Conservation (phyloP, 2,888 invertebrate genomes). For the Carcina quercana region DNA sequence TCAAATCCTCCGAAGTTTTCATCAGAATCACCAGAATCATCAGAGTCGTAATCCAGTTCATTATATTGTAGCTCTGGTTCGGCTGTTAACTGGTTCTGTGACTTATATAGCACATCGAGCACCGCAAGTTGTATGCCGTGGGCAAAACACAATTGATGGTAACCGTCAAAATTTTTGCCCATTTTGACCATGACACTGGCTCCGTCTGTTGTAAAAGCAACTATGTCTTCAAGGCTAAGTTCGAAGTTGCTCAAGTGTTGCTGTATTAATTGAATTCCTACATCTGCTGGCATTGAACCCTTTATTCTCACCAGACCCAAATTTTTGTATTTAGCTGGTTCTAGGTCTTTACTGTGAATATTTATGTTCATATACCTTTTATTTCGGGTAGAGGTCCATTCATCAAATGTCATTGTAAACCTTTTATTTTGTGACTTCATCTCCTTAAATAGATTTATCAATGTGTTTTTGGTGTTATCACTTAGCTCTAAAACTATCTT, state of each 20-base stretch:
- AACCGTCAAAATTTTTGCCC: slow-evolving; percentile 3
- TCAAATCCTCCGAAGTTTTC: slow-evolving; percentile 3
- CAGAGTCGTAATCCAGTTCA: slow-evolving; percentile 2
- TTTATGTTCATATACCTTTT: slow-evolving; percentile 9
- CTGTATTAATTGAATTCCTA: not conserved
- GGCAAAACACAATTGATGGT: slow-evolving; percentile 12
- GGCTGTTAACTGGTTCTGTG: slow-evolving; percentile 2
- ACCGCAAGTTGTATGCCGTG: slow-evolving; percentile 11
- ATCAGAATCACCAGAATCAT: slow-evolving; percentile 1
- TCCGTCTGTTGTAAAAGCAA: slow-evolving; percentile 10
- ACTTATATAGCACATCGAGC: slow-evolving; percentile 5
- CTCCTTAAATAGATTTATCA: not conserved
- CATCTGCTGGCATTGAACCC: slow-evolving; percentile 8
- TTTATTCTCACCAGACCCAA: slow-evolving; percentile 7
- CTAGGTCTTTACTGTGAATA: slow-evolving; percentile 4
- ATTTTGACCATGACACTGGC: slow-evolving; percentile 12
- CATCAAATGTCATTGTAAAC: slow-evolving; percentile 1
- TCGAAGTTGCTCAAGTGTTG: not conserved
- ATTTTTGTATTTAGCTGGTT: slow-evolving; percentile 5
- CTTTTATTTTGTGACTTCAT: not conserved
- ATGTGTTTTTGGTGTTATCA: too few species aligned
- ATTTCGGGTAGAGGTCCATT: slow-evolving; percentile 9
- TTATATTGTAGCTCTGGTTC: not conserved
- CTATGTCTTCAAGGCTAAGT: slow-evolving; percentile 2
- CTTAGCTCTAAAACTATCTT: slow-evolving; percentile 11